These are phyloP conservation scores for Yponomeuta plumbellus DNA, from an alignment of 2,888 invertebrate species.

Conservation along the genomic window DNA sequence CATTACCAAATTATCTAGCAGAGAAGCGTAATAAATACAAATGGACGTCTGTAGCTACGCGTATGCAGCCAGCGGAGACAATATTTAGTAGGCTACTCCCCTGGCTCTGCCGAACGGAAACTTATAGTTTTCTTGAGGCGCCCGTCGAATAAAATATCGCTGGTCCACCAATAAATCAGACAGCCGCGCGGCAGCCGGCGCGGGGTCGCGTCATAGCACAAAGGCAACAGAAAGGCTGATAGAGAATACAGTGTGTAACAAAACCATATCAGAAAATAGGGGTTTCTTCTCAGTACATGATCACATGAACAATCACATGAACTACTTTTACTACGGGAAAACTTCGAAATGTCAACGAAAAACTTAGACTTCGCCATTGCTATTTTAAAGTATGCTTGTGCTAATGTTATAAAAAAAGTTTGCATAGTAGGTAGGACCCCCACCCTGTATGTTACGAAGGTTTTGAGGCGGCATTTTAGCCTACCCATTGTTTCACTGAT, in stretches of 20 bases:
- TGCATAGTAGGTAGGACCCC: too few species aligned
- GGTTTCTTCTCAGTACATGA: too few species aligned
- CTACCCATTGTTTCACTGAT: too few species aligned
- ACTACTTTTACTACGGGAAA: too few species aligned
- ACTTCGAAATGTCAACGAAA: too few species aligned
- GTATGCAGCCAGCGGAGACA: constrained; percentile 68
- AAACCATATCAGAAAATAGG: too few species aligned
- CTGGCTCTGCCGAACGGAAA: constrained; percentile 72
- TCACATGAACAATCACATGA: too few species aligned
- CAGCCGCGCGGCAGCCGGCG: constrained; percentile 66
- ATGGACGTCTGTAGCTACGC: constrained; percentile 58
- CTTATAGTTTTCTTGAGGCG: constrained; percentile 76
- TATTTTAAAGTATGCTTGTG: too few species aligned
- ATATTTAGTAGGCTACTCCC: constrained; percentile 73
- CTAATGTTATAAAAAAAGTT: too few species aligned
- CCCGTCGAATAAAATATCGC: constrained; percentile 75
- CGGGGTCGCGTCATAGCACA: constrained; percentile 33
- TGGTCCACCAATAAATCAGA: constrained; percentile 71
- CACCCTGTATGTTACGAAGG: too few species aligned
- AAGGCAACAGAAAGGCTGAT: not conserved
- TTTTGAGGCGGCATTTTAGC: too few species aligned
- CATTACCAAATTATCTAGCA: constrained; percentile 71
- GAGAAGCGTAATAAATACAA: constrained; percentile 67
- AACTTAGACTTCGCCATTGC: too few species aligned
- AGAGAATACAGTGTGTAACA: not conserved